Conservation (phyloP, 2,113 vertebrate species). For the Circaetus cinerascens region DNA sequence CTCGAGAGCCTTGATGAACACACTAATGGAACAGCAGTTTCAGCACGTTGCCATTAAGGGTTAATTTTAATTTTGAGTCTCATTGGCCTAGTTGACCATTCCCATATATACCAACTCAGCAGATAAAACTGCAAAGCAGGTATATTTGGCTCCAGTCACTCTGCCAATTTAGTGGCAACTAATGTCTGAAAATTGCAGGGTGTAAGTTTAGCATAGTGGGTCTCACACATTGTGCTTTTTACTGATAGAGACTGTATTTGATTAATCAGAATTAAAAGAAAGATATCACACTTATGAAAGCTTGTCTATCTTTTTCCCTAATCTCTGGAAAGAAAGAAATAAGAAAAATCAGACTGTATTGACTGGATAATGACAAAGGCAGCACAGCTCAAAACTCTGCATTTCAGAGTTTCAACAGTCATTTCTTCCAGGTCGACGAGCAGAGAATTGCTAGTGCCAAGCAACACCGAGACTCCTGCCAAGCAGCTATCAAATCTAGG, state of each 20-base stretch:
- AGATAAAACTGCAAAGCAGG: slow-evolving; percentile 66
- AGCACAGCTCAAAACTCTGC: not conserved
- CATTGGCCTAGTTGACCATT: slow-evolving; percentile 18
- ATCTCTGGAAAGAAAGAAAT: not conserved
- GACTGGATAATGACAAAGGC: not conserved
- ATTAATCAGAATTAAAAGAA: slow-evolving; percentile 18
- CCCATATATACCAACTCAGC: not conserved
- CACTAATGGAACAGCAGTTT: not conserved
- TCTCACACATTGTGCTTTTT: slow-evolving; percentile 17
- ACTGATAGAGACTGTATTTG: slow-evolving; percentile 25
- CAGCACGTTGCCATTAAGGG: not conserved
- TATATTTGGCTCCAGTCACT: slow-evolving; percentile 35
- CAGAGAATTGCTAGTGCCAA: not conserved
- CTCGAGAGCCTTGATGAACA: not conserved
- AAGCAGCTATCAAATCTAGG: not conserved
- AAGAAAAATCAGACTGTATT: not conserved
- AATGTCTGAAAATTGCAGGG: slow-evolving; percentile 65
- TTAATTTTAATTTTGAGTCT: slow-evolving; percentile 42
- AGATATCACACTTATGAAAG: not conserved
- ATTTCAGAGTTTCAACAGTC: not conserved
- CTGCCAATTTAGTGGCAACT: not conserved
- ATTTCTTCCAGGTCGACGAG: not conserved
- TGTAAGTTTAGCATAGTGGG: slow-evolving; percentile 66
- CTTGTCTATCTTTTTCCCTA: not conserved
- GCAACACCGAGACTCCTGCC: not conserved